These are phyloP conservation scores for Tachystola acroxantha DNA, from an alignment of 2,888 invertebrate genomes.

Conservation along the genomic window DNA sequence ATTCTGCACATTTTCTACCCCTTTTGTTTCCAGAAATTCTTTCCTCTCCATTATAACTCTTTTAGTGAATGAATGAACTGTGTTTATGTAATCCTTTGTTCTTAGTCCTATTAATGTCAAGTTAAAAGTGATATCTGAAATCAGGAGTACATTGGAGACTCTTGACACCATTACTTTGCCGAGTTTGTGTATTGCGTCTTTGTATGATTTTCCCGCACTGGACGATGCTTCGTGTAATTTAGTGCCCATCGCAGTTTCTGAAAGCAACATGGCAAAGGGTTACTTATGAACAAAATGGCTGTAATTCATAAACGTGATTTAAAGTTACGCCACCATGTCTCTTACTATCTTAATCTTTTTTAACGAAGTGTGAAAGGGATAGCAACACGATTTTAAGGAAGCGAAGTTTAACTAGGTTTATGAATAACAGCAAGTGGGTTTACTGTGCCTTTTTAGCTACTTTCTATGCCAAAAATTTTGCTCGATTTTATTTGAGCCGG, in stretches of 20 bases:
- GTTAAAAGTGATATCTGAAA: slow-evolving; percentile 37
- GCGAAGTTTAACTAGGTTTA: too few relatives aligned
- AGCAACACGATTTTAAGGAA: too few relatives aligned
- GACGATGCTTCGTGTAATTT: slow-evolving; percentile 65
- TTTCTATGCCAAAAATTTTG: too few relatives aligned
- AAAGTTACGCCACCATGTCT: too few relatives aligned
- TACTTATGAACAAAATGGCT: too few relatives aligned
- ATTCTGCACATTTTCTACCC: slow-evolving; percentile 11
- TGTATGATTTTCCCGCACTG: slow-evolving; percentile 66
- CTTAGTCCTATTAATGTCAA: slow-evolving; percentile 44
- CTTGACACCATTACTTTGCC: slow-evolving; percentile 48
- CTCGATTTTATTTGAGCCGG: too few relatives aligned
- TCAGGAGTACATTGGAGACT: slow-evolving; percentile 62
- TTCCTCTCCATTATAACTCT: slow-evolving; percentile 50
- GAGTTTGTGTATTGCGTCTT: slow-evolving; percentile 70
- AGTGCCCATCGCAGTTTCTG: slow-evolving; percentile 58
- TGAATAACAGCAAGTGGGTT: too few relatives aligned
- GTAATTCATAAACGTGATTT: too few relatives aligned
- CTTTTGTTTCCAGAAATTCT: slow-evolving; percentile 11
- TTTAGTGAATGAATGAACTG: slow-evolving; percentile 54
- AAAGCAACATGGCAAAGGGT: too few relatives aligned
- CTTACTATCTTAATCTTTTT: too few relatives aligned
- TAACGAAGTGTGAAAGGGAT: too few relatives aligned
- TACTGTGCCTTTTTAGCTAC: too few relatives aligned
- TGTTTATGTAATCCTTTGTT: slow-evolving; percentile 51